Percentiles rank a stretch among this genome's conserved stretches.
phyloP scores from a whole-genome alignment of 1,140 invertebrate species.

The Drosophila nigrodunni region DNA sequence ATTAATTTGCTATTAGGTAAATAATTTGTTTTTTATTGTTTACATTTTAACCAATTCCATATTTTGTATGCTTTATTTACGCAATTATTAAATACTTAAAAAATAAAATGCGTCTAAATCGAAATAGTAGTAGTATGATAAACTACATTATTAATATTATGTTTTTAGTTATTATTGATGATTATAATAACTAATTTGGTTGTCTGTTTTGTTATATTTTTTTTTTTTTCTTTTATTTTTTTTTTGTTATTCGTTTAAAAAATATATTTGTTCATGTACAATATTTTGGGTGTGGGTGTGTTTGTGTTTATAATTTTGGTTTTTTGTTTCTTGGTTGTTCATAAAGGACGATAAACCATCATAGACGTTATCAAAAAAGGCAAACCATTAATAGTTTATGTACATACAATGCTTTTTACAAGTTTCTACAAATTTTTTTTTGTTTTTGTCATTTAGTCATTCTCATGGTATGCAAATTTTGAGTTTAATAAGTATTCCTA shows the following conservation, averaged over 20 bases:
- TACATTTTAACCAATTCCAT: conserved; percentile 69
- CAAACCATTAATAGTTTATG: conserved; percentile 58
- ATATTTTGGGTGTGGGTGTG: conserved; percentile 39
- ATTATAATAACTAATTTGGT: conserved; percentile 62
- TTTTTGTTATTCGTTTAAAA: conserved; percentile 52
- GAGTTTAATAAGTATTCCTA: conserved; percentile 28
- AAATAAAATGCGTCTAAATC: conserved; percentile 80
- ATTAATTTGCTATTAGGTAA: conserved; percentile 66
- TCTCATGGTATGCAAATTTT: conserved; percentile 12
- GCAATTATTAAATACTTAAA: conserved; percentile 74
- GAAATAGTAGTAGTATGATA: conserved; percentile 53
- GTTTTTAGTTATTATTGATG: conserved; percentile 40
- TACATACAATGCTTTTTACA: conserved; percentile 66
- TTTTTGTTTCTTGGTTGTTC: conserved; percentile 45
- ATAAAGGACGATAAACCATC: conserved; percentile 73
- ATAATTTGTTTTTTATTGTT: conserved; percentile 38
- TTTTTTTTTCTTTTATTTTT: background rate
- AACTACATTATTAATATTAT: conserved; percentile 30
- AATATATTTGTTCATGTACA: conserved; percentile 55
- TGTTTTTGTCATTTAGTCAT: background rate
- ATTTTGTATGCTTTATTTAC: conserved; percentile 46
- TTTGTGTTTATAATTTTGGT: conserved; percentile 27
- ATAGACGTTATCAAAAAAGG: conserved; percentile 76
- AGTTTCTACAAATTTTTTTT: conserved; percentile 57
- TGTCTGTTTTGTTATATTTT: conserved; percentile 14